Conservation (phyloP, 2,888 invertebrate species). For the Perizoma flavofasciatum region DNA sequence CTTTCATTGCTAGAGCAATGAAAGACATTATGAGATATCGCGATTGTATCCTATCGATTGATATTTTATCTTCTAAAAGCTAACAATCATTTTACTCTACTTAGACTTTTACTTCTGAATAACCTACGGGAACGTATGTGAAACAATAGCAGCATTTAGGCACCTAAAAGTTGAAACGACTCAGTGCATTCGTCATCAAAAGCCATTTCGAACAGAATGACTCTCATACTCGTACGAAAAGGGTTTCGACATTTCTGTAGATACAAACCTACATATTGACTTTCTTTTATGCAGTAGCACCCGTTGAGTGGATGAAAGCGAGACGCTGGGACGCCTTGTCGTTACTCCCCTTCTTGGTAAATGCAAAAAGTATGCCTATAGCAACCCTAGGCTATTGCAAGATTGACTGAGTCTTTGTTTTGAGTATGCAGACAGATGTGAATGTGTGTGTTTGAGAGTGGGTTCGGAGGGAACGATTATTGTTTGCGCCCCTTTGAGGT, state of each 20-base stretch:
- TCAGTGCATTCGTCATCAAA: slow-evolving; percentile 79
- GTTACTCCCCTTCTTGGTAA: slow-evolving; percentile 71
- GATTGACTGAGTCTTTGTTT: slow-evolving; percentile 74
- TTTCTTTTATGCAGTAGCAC: slow-evolving; percentile 72
- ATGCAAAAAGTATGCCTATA: slow-evolving; percentile 72
- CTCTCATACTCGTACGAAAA: slow-evolving; percentile 55
- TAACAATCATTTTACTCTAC: slow-evolving; percentile 43
- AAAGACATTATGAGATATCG: slow-evolving; percentile 39
- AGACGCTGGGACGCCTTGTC: slow-evolving; percentile 67
- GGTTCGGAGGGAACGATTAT: slow-evolving; percentile 37
- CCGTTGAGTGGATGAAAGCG: slow-evolving; percentile 77
- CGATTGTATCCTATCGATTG: slow-evolving; percentile 38
- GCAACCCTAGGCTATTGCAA: slow-evolving; percentile 70
- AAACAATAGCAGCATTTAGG: slow-evolving; percentile 79
- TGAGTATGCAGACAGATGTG: slow-evolving; percentile 58
- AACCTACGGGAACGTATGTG: slow-evolving; percentile 52
- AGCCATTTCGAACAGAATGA: slow-evolving; percentile 74
- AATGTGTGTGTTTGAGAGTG: slow-evolving; percentile 39
- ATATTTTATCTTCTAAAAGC: slow-evolving; percentile 30
- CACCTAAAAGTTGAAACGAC: slow-evolving; percentile 72
- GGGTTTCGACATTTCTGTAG: slow-evolving; percentile 48
- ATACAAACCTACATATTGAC: slow-evolving; percentile 56
- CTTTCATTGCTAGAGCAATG: slow-evolving; percentile 44
- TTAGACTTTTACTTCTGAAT: slow-evolving; percentile 34
- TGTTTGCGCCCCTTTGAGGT: slow-evolving; percentile 41